A percentile compares a stretch with the other conserved stretches of the same genome.
Evolutionary conservation across 2,888 invertebrate genomes (phyloP).

Genomic region (Empis livida): DNA sequence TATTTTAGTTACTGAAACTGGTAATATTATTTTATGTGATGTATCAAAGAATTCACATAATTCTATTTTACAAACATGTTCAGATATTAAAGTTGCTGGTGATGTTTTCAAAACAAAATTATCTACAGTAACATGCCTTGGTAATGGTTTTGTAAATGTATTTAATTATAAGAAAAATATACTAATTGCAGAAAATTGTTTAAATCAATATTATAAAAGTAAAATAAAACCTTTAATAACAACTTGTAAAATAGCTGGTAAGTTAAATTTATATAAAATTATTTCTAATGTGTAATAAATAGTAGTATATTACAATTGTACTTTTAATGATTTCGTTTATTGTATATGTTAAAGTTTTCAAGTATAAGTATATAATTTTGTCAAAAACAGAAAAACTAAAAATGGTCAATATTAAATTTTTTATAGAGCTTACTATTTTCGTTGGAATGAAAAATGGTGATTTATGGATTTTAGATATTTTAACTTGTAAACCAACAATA

Average conservation of each 20-base stretch:
- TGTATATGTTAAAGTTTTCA: too few species aligned
- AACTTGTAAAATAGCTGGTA: not conserved
- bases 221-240: not conserved
- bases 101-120: constrained; percentile 43
- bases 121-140: constrained; percentile 13
- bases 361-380: too few species aligned
- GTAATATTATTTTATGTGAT: constrained; percentile 40
- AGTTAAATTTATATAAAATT: not conserved
- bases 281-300: too few species aligned
- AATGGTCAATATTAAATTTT: too few species aligned
- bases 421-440: constrained; percentile 41
- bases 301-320: too few species aligned
- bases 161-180: constrained; percentile 3
- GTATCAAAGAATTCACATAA: constrained; percentile 37
- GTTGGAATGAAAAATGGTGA: constrained; percentile 47
- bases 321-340: too few species aligned
- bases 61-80: constrained; percentile 35
- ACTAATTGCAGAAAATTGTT: not conserved
- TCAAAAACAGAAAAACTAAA: too few species aligned
- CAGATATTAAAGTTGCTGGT: constrained; percentile 33
- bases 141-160: not conserved
- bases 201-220: not conserved
- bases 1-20: constrained; percentile 34
- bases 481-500: constrained; percentile 38
- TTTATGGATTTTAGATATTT: constrained; percentile 45